Conservation (phyloP, 2,113 vertebrate genomes). For the Lontra canadensis region DNA sequence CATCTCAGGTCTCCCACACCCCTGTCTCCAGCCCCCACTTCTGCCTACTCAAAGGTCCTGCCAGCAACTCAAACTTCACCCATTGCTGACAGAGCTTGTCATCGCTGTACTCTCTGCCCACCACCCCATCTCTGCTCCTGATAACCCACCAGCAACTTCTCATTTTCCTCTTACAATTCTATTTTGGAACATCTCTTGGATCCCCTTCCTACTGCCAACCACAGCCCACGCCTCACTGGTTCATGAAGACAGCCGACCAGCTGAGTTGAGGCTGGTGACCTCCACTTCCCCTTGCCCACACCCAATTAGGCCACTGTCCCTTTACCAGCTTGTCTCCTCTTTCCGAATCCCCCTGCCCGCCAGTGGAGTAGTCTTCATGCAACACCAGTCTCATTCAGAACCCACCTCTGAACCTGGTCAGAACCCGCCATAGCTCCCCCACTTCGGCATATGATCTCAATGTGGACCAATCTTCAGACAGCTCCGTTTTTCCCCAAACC, state of each 20-base stretch:
- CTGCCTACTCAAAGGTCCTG: neutral
- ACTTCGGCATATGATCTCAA: neutral
- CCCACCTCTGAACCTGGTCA: neutral
- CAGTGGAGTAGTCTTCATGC: neutral
- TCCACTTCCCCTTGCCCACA: neutral
- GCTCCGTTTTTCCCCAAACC: neutral
- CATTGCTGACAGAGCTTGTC: neutral
- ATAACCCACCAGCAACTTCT: neutral
- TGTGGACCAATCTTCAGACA: neutral
- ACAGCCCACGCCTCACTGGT: neutral
- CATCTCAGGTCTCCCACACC: neutral
- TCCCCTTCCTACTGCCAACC: neutral
- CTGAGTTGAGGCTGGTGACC: neutral
- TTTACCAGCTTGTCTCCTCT: neutral
- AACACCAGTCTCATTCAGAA: neutral
- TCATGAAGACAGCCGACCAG: neutral
- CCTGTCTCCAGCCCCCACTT: neutral
- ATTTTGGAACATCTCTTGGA: neutral
- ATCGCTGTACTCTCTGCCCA: neutral
- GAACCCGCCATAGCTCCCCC: neutral
- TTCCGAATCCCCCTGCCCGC: neutral
- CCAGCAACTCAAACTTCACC: neutral
- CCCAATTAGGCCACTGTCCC: neutral
- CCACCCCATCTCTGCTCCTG: neutral
- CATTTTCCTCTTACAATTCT: neutral